Evolutionary conservation across 2,888 invertebrate species (phyloP).

Genomic region (Drosophila nigricruria): DNA sequence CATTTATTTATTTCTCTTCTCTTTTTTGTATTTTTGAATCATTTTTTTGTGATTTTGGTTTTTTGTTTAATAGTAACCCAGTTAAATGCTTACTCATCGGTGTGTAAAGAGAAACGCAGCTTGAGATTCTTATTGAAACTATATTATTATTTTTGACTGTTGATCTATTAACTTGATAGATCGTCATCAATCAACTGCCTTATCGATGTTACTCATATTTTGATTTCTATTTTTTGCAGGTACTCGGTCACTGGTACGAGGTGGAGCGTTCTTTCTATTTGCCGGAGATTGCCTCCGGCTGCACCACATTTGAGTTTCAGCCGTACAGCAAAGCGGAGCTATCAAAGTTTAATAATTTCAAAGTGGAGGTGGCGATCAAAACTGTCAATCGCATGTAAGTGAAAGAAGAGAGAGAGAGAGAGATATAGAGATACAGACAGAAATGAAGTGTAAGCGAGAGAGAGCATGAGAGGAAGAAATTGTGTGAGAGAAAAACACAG

Average conservation of each 20-base stretch:
- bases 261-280: constrained; percentile 91
- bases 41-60: background rate
- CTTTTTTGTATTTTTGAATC: constrained; percentile 2
- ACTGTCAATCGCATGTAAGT: constrained; percentile 89
- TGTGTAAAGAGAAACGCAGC: constrained; percentile 49
- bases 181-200: background rate
- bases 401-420: background rate
- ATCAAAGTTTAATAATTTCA: constrained; percentile 86
- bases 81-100: constrained; percentile 58
- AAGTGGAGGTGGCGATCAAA: constrained; percentile 88
- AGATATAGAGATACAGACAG: background rate
- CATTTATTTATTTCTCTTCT: constrained; percentile 16
- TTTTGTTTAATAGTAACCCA: constrained; percentile 67
- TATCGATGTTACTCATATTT: constrained; percentile 7
- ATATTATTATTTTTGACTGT: background rate
- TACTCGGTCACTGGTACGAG: constrained; percentile 91
- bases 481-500: too few species aligned
- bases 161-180: background rate
- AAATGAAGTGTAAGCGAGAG: background rate
- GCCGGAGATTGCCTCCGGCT: constrained; percentile 90
- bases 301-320: constrained; percentile 88
- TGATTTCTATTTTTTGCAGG: constrained; percentile 62
- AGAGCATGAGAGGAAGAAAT: background rate
- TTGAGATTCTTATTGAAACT: constrained; percentile 5
- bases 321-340: constrained; percentile 81